Evolutionary conservation across 2,888 invertebrate genomes (phyloP), one percentile per base, ranked within the genome.

Genomic region (Acronicta aceris): DNA sequence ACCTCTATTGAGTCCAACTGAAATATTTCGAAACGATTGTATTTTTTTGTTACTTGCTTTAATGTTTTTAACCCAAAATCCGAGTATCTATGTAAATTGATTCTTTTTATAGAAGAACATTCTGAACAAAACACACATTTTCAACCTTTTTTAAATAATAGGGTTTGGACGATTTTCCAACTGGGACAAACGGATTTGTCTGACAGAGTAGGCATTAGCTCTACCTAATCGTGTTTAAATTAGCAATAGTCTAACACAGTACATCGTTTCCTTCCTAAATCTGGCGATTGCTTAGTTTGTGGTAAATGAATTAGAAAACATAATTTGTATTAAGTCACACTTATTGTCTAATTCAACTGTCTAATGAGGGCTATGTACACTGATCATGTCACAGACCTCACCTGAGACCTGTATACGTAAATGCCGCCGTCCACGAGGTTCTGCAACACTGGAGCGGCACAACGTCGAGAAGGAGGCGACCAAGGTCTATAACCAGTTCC

Each of bases 151-250:
- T 33, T 5, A 4, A 12, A 33, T 25, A 49, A 50, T n/a, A 43
- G 42, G 54, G 36, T 42, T 47, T 59, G 30, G n/a, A 66, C 65
- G 36, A 60, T 72, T 67, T 61, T 66, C 38, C 45, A 73, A 76
- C 60, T 79, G 47, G 66, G 54, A 57, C 71, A 62, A 45, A 59
- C 46, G 33, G 59, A 69, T 78, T 76, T 74, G 71, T 75, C 66
- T 65, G 72, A 74, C 69, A 65, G 56, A 60, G 46, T 59, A 50
- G 61, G 63, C 59, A 36, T 46, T 49, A 48, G 53, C 47, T 72
- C 60, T 70, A 46, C 48, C n/a, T n/a, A n/a, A n/a, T 49, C 50
- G 53, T 59, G 65, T 41, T 63, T 65, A 75, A 45, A 75, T 78
- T 78, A 67, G 67, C 73, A 59, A 54, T 51, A 74, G 53, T 51